These are phyloP conservation scores for Drosophila greeni DNA, from an alignment of 2,888 invertebrate species.

Conservation along the genomic window DNA sequence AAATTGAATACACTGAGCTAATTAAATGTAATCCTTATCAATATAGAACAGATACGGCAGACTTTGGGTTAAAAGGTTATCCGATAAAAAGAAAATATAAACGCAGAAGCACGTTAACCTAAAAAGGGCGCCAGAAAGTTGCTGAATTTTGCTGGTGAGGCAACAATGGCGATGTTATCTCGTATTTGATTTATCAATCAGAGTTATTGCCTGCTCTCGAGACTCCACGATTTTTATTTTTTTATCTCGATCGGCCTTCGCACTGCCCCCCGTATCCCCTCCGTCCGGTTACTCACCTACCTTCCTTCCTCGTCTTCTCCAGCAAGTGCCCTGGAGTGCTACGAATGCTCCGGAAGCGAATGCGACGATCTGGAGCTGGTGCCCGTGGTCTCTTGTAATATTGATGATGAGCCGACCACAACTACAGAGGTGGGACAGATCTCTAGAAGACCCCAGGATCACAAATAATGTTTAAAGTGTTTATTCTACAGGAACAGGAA, in stretches of 20 bases:
- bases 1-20: not conserved
- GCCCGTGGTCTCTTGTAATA: conserved; percentile 30
- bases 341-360: conserved; percentile 63
- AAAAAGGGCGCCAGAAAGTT: conserved; percentile 21
- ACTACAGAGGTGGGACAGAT: not conserved
- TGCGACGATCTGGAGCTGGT: conserved; percentile 47
- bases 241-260: conserved; percentile 23
- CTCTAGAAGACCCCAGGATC: no score
- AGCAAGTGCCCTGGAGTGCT: conserved; percentile 61
- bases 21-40: not conserved
- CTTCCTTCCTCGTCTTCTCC: conserved; percentile 4
- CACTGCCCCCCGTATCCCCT: not conserved
- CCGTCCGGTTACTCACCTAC: conserved; percentile 5
- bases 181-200: conserved; percentile 47
- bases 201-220: conserved; percentile 27
- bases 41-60: not conserved
- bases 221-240: conserved; percentile 11
- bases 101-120: conserved; percentile 22
- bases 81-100: not conserved
- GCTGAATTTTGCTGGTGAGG: conserved; percentile 13
- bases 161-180: conserved; percentile 37
- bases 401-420: conserved; percentile 26
- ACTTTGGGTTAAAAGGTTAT: conserved; percentile 20
- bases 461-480: not conserved
- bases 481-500: not conserved